Base-by-base conservation (phyloP, 2,113 vertebrate genomes). In the Passer domesticus region DNA sequence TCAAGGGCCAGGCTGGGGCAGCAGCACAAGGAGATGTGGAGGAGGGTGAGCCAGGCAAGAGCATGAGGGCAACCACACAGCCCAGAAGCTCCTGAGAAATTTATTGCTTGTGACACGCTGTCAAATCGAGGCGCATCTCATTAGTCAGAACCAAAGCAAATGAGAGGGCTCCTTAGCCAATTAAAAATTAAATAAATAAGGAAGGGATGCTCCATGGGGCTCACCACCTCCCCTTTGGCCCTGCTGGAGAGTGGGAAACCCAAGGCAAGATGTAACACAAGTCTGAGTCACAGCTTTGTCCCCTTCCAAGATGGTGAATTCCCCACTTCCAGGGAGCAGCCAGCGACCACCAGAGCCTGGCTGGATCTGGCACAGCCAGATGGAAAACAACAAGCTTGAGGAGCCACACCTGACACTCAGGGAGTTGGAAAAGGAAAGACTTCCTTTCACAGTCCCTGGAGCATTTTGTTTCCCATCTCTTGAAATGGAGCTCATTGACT, bases 91-190 rank as follows among this genome's bases (percentile, higher is more conserved):
- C 59, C 37, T 1, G 4, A 76, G 83, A 95, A 83, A 90, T 94
- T 49, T 69, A 95, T 95, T 82, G 90, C 83, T 97, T 93, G 55
- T 93, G 93, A 92, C 91, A 91, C 3, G 1, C 67, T 94, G 92
- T 96, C 95, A 90, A 75, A 95, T 88, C 13, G 8, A 89, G 78
- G 93, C 1, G 4, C 5, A 1, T 89, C 94, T 96, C 90, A 83
- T 96, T 95, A 96, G 79, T 80, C 83, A 79, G 77, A 91, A 59
- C 43, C 0, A 0, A 94, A 89, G 78, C 47, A 87, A 93, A 95
- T 59, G 58, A 90, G 85, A 93, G 47, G 59, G 41, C 77, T 87
- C 64, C 82, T 95, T 75, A 92, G 76, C 80, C 58, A 90, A 96
- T 95, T 46, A 46, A 79, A 83, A 68, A 72, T 62, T 35, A 78